Conservation (phyloP, 1,140 invertebrate genomes). For the Euglossa dilemma region DNA sequence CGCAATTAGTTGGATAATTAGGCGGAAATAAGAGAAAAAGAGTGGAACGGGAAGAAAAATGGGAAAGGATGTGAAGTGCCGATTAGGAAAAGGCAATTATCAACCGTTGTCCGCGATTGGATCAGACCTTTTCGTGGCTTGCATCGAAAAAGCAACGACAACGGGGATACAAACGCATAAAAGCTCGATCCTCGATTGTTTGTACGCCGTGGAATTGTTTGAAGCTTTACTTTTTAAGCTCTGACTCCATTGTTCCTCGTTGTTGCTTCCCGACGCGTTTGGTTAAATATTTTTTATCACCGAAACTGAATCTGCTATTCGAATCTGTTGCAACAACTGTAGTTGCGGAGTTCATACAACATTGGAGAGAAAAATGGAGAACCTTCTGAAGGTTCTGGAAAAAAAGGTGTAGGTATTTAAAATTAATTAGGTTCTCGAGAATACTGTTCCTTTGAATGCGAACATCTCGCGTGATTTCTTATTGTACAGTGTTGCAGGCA, state of each 20-base stretch:
- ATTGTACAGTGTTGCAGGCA: background rate
- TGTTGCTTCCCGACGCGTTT: background rate
- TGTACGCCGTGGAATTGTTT: constrained; percentile 26
- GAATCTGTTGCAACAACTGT: background rate
- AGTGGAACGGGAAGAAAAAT: background rate
- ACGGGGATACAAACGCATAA: background rate
- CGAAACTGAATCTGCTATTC: background rate
- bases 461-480: background rate
- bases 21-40: background rate
- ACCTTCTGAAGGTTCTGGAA: too few species aligned
- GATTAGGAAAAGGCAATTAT: constrained; percentile 32
- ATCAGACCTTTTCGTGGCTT: constrained; percentile 2
- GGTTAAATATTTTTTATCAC: constrained; percentile 1
- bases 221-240: background rate
- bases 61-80: background rate
- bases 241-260: background rate
- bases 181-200: constrained; percentile 26
- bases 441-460: too few species aligned
- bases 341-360: background rate
- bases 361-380: background rate
- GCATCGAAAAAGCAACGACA: constrained; percentile 39
- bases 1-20: constrained; percentile 48
- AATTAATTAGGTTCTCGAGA: too few species aligned
- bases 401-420: too few species aligned
- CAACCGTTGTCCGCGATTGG: constrained; percentile 20